Evolutionary conservation across 2,888 invertebrate genomes (phyloP).

Genomic region (Holacanthella duospinosa): DNA sequence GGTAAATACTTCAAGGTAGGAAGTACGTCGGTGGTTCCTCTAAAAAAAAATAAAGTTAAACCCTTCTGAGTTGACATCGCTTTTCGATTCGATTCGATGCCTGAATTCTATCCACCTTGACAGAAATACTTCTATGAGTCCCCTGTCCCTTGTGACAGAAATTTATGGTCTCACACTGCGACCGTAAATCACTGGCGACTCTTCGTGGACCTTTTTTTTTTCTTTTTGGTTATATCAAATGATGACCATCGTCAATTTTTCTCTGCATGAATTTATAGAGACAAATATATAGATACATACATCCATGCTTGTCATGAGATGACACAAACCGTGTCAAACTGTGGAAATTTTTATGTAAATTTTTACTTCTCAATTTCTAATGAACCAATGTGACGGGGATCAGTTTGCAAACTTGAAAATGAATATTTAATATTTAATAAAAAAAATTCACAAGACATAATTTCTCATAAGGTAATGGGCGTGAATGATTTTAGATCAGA

Average conservation of each 20-base stretch:
- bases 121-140: not conserved
- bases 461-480: too few species aligned
- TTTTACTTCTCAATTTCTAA: too few species aligned
- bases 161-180: slow-evolving; percentile 37
- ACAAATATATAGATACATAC: too few species aligned
- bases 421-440: too few species aligned
- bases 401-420: too few species aligned
- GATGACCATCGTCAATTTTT: slow-evolving; percentile 8
- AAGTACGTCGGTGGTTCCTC: too few species aligned
- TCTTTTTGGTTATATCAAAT: not conserved
- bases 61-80: not conserved
- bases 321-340: slow-evolving; percentile 25
- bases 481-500: too few species aligned
- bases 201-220: not conserved
- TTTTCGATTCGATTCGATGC: not conserved
- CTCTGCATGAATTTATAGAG: slow-evolving; percentile 7
- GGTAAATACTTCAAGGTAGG: too few species aligned
- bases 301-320: slow-evolving; percentile 11
- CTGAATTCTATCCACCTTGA: not conserved
- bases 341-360: slow-evolving; percentile 7
- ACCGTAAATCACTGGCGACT: slow-evolving; percentile 32
- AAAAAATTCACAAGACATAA: too few species aligned
- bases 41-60: too few species aligned
- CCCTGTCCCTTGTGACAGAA: slow-evolving; percentile 26
- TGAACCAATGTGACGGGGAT: too few species aligned